Evolutionary conservation across 2,113 vertebrate genomes (phyloP).

Genomic region (Xiphias gladius): DNA sequence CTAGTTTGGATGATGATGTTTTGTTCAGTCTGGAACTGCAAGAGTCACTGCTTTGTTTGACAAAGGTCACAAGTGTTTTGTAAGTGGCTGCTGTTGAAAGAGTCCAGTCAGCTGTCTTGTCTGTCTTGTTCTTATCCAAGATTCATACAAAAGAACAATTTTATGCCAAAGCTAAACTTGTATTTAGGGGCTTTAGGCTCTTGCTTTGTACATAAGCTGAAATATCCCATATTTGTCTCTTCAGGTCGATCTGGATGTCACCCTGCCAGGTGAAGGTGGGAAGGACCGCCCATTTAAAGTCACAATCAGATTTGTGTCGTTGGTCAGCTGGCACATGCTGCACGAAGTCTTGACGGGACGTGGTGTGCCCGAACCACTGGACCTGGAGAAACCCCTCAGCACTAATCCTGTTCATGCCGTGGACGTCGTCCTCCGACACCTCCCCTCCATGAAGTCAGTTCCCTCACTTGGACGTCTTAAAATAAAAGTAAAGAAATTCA

Average conservation of each 20-base stretch:
- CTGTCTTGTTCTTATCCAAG: too few species aligned
- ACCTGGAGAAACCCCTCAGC: conserved; percentile 97
- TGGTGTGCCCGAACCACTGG: conserved; percentile 88
- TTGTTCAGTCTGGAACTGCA: not conserved
- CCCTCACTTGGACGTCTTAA: not conserved
- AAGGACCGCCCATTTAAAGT: conserved; percentile 98
- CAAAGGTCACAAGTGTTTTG: not conserved
- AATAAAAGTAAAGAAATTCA: not conserved
- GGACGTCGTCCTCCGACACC: conserved; percentile 96
- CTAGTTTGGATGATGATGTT: not conserved
- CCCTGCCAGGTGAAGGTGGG: conserved; percentile 95
- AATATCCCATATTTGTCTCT: not conserved
- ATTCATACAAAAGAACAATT: too few species aligned
- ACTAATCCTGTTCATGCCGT: conserved; percentile 98
- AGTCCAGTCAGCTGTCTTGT: too few species aligned
- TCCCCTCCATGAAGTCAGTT: conserved; percentile 98
- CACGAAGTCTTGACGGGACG: conserved; percentile 95
- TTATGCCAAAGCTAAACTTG: too few species aligned
- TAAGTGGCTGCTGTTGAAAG: too few species aligned
- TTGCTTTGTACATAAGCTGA: not conserved
- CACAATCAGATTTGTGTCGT: conserved; percentile 93
- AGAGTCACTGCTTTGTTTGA: not conserved
- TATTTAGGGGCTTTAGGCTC: not conserved
- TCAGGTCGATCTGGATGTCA: conserved; percentile 97
- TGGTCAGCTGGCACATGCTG: conserved; percentile 97